A percentile compares a stretch with the other conserved stretches of the same genome.
Evolutionary conservation across 2,888 invertebrate species (phyloP).

Genomic region (Parascotia fuliginaria): DNA sequence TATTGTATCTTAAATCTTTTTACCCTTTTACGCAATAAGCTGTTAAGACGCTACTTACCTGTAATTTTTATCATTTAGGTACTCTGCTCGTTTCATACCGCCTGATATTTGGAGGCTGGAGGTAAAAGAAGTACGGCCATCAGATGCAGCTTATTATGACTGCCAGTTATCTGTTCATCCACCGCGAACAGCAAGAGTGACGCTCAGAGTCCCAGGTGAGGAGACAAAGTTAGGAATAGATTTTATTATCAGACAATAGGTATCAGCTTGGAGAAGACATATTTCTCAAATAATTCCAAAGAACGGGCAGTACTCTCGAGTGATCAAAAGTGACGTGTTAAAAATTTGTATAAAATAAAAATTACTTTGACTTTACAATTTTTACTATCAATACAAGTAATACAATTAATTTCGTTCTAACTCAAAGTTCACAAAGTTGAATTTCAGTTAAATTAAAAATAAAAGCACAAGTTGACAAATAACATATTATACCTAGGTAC

Average conservation of each 20-base stretch:
- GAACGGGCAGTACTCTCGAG: conserved; percentile 1
- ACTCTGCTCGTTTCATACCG: conserved; percentile 78
- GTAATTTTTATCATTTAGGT: conserved; percentile 49
- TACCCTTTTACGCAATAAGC: no score
- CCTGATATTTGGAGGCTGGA: conserved; percentile 80
- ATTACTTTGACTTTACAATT: conserved; percentile 1
- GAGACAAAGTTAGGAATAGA: no score
- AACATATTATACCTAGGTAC: no score
- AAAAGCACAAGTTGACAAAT: not conserved
- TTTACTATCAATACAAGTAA: conserved; percentile 10
- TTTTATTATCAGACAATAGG: no score
- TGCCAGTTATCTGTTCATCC: conserved; percentile 81
- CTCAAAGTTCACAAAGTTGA: not conserved
- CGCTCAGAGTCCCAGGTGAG: conserved; percentile 75
- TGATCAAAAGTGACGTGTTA: not conserved
- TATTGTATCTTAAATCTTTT: not conserved
- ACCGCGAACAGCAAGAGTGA: conserved; percentile 74
- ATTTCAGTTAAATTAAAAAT: not conserved
- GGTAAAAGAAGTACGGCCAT: conserved; percentile 70
- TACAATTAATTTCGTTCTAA: no score
- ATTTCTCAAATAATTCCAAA: no score
- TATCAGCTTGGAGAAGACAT: no score
- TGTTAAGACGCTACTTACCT: not conserved
- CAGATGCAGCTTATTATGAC: conserved; percentile 77
- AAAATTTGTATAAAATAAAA: conserved; percentile 1